A percentile compares a stretch with the other conserved stretches of the same genome.
These are phyloP conservation scores for Polydesmus complanatus DNA, from an alignment of 2,888 invertebrate genomes.

Conservation along the genomic window DNA sequence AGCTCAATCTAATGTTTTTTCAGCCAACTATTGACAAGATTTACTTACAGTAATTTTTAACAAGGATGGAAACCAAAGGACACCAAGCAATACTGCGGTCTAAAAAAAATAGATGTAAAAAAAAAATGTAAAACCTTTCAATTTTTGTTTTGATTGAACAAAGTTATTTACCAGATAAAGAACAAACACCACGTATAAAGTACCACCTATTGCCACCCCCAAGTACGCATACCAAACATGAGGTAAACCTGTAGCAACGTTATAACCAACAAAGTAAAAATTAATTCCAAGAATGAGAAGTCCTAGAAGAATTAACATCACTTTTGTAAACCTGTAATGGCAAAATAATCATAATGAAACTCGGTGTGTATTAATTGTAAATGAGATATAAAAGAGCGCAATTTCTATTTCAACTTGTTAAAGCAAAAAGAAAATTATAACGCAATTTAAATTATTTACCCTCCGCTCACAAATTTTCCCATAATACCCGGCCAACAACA, in stretches of 20 bases:
- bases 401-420: not conserved
- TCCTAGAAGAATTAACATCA: slow-evolving; percentile 31
- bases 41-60: not conserved
- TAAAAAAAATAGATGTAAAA: not conserved
- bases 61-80: not conserved
- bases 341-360: not conserved
- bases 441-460: slow-evolving; percentile 21
- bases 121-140: not conserved
- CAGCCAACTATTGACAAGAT: not conserved
- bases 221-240: slow-evolving; percentile 35
- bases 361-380: not conserved
- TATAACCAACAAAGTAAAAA: slow-evolving; percentile 35
- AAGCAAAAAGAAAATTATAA: not conserved
- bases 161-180: slow-evolving; percentile 43
- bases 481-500: slow-evolving; percentile 36
- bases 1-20: not conserved
- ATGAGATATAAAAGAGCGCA: too few species aligned
- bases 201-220: slow-evolving; percentile 41
- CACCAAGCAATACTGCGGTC: not conserved
- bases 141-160: not conserved
- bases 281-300: slow-evolving; percentile 36
- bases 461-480: slow-evolving; percentile 36
- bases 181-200: slow-evolving; percentile 56
- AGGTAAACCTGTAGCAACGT: slow-evolving; percentile 28
- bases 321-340: slow-evolving; percentile 28